Base-by-base conservation (phyloP, 2,888 invertebrate genomes). In the Nymphalis polychloros region DNA sequence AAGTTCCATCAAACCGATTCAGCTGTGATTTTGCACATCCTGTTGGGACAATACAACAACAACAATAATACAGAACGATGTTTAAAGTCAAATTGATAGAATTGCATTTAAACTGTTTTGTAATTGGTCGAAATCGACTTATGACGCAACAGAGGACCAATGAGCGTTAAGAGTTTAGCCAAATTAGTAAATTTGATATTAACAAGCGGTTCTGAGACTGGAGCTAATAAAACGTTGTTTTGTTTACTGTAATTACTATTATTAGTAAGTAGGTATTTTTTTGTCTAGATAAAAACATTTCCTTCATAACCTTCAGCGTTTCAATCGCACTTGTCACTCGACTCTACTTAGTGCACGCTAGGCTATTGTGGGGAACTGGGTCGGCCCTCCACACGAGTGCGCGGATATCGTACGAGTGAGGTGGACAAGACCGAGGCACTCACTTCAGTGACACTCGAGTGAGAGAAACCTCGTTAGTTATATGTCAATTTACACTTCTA, bases 351-450 rank as follows among this genome's bases (percentile, higher is more conserved):
- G 64, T 62, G 47, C 62, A 53, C 55, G 41, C 35, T 35, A 47
- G 63, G 59, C 68, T 50, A 63, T 71, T 71, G 68, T 71, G 63
- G 19, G 46, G 53, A 71, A 66, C 71, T 71, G 63, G 71, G 71
- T 71, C 71, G 66, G 46, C 63, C 49, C 65, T 65, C 35, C 35
- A 59, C 53, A 41, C 23, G 65, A 65, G 65, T 46, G 59, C 59
- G 55, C 49, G 31, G 55, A 55, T 57, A 57, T 41, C 57, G 57
- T 57, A 57, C 57, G 61, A 65, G 49, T 57, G 65, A 60, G 48
- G 59, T 50, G 61, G 65, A 53, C 53, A 50, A 65, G 65, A 65
- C 65, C 52, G 48, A 59, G 53, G 20, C 64, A 64, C 65, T 66
- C 61, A 16, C 53, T 31, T 17, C 53, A 61, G 65, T 52, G 20